Evolutionary conservation across 2,113 vertebrate species (phyloP).

Genomic region (Amphiprion ocellaris): DNA sequence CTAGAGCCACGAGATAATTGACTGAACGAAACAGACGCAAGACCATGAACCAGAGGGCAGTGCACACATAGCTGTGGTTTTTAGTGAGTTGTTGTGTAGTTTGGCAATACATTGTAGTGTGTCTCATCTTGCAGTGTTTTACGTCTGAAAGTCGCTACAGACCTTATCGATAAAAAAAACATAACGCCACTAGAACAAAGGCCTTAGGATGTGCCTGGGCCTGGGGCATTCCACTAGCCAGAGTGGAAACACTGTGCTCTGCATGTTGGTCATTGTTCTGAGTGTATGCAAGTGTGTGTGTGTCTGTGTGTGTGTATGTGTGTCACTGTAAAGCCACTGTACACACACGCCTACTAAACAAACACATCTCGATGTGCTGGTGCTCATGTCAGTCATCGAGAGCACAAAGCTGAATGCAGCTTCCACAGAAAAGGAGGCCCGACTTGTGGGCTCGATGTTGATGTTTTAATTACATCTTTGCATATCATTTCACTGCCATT

Average conservation of each 20-base stretch:
- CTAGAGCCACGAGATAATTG: constrained; percentile 24
- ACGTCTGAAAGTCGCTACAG: neutral
- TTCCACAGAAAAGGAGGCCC: neutral
- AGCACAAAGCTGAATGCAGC: constrained; percentile 12
- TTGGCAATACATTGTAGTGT: constrained; percentile 2
- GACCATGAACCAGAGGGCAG: constrained; percentile 10
- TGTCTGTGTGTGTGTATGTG: neutral
- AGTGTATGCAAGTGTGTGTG: neutral
- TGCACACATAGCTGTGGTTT: constrained; percentile 6
- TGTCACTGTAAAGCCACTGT: constrained; percentile 16
- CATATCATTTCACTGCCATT: constrained; percentile 27
- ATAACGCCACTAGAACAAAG: constrained; percentile 58
- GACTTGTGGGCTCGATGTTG: constrained; percentile 5
- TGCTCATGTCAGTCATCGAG: constrained; percentile 38
- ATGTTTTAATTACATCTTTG: constrained; percentile 66
- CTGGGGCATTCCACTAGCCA: constrained; percentile 25
- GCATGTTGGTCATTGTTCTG: neutral
- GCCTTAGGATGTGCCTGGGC: constrained; percentile 22
- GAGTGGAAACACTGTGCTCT: constrained; percentile 23
- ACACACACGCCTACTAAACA: constrained; percentile 60
- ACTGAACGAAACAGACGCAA: constrained; percentile 27
- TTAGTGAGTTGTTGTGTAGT: neutral
- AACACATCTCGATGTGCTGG: constrained; percentile 34
- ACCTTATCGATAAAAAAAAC: constrained; percentile 66
- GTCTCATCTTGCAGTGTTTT: neutral